Percentiles rank a stretch among this genome's conserved stretches.
phyloP scores from a whole-genome alignment of 2,113 vertebrate species.

The Oreochromis aureus region DNA sequence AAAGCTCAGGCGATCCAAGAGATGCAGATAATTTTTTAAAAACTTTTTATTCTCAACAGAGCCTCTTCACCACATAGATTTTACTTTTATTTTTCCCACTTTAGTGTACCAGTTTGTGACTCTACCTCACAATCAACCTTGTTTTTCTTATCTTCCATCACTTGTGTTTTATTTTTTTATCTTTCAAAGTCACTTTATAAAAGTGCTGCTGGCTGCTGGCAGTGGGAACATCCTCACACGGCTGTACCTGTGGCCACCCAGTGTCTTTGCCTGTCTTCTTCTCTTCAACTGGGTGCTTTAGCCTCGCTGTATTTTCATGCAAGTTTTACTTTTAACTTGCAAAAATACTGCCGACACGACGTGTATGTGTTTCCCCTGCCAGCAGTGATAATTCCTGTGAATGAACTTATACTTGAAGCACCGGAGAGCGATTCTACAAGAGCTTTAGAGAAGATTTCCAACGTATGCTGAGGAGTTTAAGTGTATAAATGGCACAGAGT shows the following conservation, averaged over 20 bases:
- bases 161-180: neutral
- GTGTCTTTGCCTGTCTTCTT: neutral
- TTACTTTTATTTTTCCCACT: neutral
- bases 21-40: neutral
- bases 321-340: neutral
- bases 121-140: constrained; percentile 40
- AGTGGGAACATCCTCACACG: neutral
- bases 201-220: constrained; percentile 22
- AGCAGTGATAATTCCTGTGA: constrained; percentile 14
- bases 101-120: neutral
- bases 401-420: constrained; percentile 42
- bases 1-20: neutral
- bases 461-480: neutral
- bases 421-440: neutral
- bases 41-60: neutral
- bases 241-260: neutral
- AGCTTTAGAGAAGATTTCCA: constrained; percentile 17
- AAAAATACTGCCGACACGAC: neutral
- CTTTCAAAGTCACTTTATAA: constrained; percentile 25
- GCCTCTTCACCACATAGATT: neutral
- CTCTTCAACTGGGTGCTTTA: neutral
- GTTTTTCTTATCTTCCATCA: neutral
- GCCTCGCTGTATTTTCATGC: neutral
- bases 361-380: neutral
- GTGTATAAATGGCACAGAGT: constrained; percentile 13